Base-by-base conservation (phyloP, 2,888 invertebrate species). In the Leptothorax acervorum region DNA sequence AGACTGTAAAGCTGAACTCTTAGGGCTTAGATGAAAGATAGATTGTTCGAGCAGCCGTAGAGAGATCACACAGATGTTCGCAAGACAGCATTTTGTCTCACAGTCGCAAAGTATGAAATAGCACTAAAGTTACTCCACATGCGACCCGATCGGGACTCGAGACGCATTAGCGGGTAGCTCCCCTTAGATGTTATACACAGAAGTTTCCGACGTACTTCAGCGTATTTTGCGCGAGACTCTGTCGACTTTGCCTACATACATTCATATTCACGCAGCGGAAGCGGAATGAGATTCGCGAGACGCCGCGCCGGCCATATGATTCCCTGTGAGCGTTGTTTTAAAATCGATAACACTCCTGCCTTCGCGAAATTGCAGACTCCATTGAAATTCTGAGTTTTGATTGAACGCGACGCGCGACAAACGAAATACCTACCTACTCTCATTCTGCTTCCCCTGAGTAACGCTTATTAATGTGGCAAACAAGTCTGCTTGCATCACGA, bases 1-100 rank as follows among this genome's bases (percentile, higher is more conserved):
- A 73, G 15, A 55, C 15, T 79, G 78, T 70, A 57, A 39, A 76
- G 39, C 68, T 78, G 73, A 81, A 81, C 70, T 48, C 70, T 48
- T 81, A 81, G 74, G 79, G 39, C 35, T 81, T 81, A 73, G 74
- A 73, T 42, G 79, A 70, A 60, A 60, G 70, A 79, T 79, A 79
- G 35, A 71, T 60, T 60, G 73, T 71, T 23, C 57, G 35, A 57
- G 71, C 70, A 57, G 55, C 53, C 18, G 66, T 78, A 68, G 55
- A 78, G 28, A 70, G 68, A 68, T 55, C 55, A 68, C 78, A 66
- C 78, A 73, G 74, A 57, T 55, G 78, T 68, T 55, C 55, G n/a
- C n/a, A 78, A 79, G 55, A 57, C 55, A 66, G 39, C 45, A 23
- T 60, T 60, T 35, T 73, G 74, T 73, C 45, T 45, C 74, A 12